These are phyloP conservation scores for Gymnocheta viridis DNA, from an alignment of 2,888 invertebrate species.

Conservation along the genomic window DNA sequence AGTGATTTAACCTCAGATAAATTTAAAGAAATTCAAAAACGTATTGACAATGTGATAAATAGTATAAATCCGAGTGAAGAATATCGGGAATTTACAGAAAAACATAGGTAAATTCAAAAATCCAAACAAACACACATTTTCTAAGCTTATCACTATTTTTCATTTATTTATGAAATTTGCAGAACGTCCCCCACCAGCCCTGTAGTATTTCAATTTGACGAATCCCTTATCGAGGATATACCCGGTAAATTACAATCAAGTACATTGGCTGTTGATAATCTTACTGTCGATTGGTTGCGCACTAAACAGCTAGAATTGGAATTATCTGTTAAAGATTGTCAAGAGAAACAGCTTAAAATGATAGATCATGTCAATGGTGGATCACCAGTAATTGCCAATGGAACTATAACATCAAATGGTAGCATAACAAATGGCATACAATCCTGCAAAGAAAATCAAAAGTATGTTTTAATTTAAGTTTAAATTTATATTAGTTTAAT, in stretches of 20 bases:
- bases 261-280: conserved; percentile 94
- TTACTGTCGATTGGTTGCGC: conserved; percentile 94
- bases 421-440: conserved; percentile 82
- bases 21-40: conserved; percentile 89
- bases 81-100: conserved; percentile 93
- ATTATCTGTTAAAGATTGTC: conserved; percentile 88
- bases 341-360: conserved; percentile 86
- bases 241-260: conserved; percentile 93
- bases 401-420: conserved; percentile 77
- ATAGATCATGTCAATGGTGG: conserved; percentile 82
- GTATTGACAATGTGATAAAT: conserved; percentile 89
- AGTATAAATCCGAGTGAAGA: conserved; percentile 92
- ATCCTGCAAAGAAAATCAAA: conserved; percentile 80
- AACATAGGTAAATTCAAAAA: conserved; percentile 87
- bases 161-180: conserved; percentile 58
- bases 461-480: conserved; percentile 73
- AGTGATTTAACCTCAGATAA: conserved; percentile 91
- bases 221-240: conserved; percentile 93
- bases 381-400: conserved; percentile 83
- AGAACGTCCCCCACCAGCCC: conserved; percentile 92
- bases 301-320: conserved; percentile 91
- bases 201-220: conserved; percentile 92
- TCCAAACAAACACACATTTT: background rate
- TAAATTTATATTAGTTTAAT: conserved; percentile 43
- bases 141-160: background rate